phyloP scores from a whole-genome alignment of 2,113 vertebrate genomes.

The Forbesichthys papilliferus region DNA sequence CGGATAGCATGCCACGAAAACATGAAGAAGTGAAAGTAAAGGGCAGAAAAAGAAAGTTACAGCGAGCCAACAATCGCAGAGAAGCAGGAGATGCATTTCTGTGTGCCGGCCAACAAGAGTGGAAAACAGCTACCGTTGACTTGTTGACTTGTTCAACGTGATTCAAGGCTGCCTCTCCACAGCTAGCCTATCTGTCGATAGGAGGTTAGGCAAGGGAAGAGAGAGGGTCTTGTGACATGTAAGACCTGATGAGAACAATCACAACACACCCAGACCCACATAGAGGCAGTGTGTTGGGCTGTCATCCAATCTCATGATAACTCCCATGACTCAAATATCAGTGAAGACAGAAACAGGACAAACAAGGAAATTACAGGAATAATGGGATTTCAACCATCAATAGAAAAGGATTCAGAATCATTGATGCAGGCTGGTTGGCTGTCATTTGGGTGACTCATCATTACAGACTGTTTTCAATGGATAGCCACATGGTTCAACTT shows the following conservation, averaged over 20 bases:
- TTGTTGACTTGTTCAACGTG: neutral
- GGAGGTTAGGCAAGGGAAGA: too few relatives aligned
- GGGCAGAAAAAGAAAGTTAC: neutral
- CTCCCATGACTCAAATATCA: conserved; percentile 20
- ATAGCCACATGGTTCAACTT: neutral
- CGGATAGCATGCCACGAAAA: neutral
- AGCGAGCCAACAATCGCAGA: neutral
- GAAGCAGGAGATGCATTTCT: neutral
- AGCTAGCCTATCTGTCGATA: too few relatives aligned
- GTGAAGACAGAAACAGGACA: conserved; percentile 4
- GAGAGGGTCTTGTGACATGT: conserved; percentile 1
- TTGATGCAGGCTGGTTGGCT: conserved; percentile 24
- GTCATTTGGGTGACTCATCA: conserved; percentile 45
- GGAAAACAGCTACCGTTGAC: neutral
- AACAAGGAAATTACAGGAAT: neutral
- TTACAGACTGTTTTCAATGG: conserved; percentile 35
- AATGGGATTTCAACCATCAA: conserved; percentile 18
- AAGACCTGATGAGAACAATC: neutral
- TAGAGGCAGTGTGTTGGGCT: neutral
- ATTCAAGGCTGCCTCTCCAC: too few relatives aligned
- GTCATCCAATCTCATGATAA: conserved; percentile 1
- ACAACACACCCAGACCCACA: neutral
- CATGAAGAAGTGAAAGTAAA: neutral
- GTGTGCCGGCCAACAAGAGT: neutral
- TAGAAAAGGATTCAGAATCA: neutral